Base-by-base conservation (phyloP, 1,140 invertebrate species). In the Drosophila eugracilis region DNA sequence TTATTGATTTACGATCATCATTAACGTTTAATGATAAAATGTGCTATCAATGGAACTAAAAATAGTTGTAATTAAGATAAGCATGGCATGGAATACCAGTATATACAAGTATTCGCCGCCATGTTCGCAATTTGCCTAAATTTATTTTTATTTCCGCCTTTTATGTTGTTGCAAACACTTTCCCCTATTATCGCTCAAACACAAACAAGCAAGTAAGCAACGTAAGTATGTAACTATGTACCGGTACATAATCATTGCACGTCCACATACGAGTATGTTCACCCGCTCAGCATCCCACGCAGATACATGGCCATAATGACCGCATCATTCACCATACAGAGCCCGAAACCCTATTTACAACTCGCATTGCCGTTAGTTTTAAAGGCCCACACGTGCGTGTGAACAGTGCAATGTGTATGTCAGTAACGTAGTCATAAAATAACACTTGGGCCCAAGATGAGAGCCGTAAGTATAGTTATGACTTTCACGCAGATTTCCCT, bases 331-430 rank as follows among this genome's bases (percentile, higher is more conserved):
- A 66, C 75, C 55, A 71, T 79, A 73, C 53, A 42, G 54, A 44
- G 41, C 42, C 55, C 60, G 41, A 80, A 86, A 75, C 62, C 59
- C 54, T 65, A 69, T 76, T 86, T 76, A 77, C 58, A 80, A 76
- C 72, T 80, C 60, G 70, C 62, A 75, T 67, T 77, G 73, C 60
- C 74, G 74, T 83, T 78, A 83, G 78, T 75, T 88, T 85, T 88
- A 86, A 86, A 88, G 77, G 75, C 63, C 63, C 21, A 75, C 69
- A 88, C 81, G 81, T 86, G 83, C 69, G 30, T 78, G 77, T 75
- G 77, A 48, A 14, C 49, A 77, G 47, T 28, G 49, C 44, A 57
- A 24, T 70, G 36, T 67, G 63, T 28, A 32, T 37, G 55, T 48
- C 28, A 28, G 34, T 30, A 60, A 12, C 50, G 7, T n/a, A 42